These are phyloP conservation scores for Cyclopterus lumpus DNA, from an alignment of 2,797 vertebrate genomes.

Conservation along the genomic window DNA sequence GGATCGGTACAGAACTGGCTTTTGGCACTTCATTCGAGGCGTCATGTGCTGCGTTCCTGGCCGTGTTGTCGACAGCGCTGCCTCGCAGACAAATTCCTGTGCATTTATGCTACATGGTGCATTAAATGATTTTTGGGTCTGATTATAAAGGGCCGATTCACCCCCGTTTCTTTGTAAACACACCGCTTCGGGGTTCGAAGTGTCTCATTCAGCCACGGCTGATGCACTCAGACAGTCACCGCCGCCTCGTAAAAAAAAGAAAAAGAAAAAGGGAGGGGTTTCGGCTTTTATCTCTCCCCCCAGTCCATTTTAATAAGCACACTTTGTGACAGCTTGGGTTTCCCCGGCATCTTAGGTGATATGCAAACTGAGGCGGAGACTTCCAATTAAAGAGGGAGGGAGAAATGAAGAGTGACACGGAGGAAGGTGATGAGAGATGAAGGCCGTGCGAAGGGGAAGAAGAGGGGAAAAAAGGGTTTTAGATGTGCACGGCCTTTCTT, in stretches of 20 bases:
- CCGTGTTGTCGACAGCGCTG: slow-evolving; percentile 28
- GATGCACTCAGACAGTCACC: slow-evolving; percentile 73
- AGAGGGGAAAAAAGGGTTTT: slow-evolving; percentile 41
- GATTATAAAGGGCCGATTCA: slow-evolving; percentile 69
- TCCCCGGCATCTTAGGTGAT: slow-evolving; percentile 73
- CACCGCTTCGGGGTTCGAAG: slow-evolving; percentile 58
- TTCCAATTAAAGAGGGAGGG: slow-evolving; percentile 76
- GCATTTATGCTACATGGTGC: slow-evolving; percentile 61
- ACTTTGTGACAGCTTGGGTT: slow-evolving; percentile 84
- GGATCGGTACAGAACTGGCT: slow-evolving; percentile 9
- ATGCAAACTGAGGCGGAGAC: slow-evolving; percentile 63
- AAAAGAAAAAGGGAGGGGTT: slow-evolving; percentile 52
- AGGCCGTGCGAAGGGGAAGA: slow-evolving; percentile 18
- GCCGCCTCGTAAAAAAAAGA: slow-evolving; percentile 49
- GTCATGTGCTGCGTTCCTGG: slow-evolving; percentile 45
- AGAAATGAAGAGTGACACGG: slow-evolving; percentile 52
- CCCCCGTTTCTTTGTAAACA: slow-evolving; percentile 41
- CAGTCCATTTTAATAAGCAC: slow-evolving; percentile 78
- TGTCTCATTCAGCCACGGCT: slow-evolving; percentile 66
- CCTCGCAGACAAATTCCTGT: slow-evolving; percentile 60
- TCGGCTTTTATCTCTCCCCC: slow-evolving; percentile 69
- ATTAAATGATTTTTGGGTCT: slow-evolving; percentile 58
- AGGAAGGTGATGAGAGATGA: slow-evolving; percentile 72
- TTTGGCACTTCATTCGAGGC: slow-evolving; percentile 6
- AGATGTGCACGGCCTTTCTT: slow-evolving; percentile 61